A percentile compares a stretch with the other conserved stretches of the same genome.
Evolutionary conservation across 2,888 invertebrate genomes (phyloP).

Genomic region (Leptura quadrifasciata): DNA sequence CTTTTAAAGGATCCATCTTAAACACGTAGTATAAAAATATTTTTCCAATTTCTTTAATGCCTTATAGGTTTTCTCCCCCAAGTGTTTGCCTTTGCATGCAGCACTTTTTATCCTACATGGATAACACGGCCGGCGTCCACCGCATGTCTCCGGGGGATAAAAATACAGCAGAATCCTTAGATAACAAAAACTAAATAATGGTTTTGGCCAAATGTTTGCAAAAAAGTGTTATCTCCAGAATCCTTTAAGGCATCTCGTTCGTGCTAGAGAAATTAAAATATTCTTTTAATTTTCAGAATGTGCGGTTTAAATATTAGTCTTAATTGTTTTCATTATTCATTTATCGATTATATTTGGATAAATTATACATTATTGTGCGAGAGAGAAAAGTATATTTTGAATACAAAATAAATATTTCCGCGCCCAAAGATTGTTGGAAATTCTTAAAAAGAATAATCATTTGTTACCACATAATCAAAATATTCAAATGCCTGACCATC

Average conservation of each 20-base stretch:
- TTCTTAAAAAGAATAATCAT: too few species aligned
- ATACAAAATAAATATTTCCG: too few species aligned
- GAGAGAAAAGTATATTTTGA: too few species aligned
- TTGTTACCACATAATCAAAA: too few species aligned
- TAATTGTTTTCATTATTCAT: too few species aligned
- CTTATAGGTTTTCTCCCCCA: conserved; percentile 52
- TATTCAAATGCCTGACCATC: too few species aligned
- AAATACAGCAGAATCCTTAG: conserved; percentile 39
- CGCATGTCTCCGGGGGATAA: conserved; percentile 44
- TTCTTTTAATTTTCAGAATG: not conserved
- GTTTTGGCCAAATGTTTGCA: conserved; percentile 42
- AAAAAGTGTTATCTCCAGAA: conserved; percentile 37
- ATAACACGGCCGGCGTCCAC: conserved; percentile 42
- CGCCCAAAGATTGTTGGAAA: too few species aligned
- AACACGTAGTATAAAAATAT: conserved; percentile 59
- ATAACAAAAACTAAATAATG: conserved; percentile 45
- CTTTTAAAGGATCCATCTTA: not conserved
- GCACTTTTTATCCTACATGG: conserved; percentile 63
- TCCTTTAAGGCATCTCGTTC: conserved; percentile 29
- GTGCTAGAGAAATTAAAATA: not conserved
- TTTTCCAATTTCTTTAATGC: conserved; percentile 67
- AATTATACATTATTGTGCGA: too few species aligned
- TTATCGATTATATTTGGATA: too few species aligned
- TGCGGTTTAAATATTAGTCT: too few species aligned
- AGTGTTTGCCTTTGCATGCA: conserved; percentile 69